Conservation (phyloP, 1,140 invertebrate genomes). For the Trinorchestia longiramus region DNA sequence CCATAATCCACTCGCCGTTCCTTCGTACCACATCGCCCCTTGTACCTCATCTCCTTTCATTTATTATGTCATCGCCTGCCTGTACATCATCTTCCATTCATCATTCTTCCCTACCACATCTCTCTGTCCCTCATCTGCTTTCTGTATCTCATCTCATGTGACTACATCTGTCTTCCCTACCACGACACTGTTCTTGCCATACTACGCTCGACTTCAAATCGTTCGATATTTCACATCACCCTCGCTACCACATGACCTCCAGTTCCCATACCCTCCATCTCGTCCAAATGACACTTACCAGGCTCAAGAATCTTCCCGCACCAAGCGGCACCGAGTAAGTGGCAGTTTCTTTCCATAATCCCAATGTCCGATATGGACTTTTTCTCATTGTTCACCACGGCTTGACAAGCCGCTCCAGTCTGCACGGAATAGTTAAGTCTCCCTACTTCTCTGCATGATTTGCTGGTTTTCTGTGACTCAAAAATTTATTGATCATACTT, state of each 20-base stretch:
- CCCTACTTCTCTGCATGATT: no score
- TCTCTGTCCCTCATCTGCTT: neutral
- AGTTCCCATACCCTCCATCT: no score
- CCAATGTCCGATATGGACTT: no score
- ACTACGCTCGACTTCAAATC: neutral
- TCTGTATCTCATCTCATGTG: neutral
- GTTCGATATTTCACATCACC: neutral
- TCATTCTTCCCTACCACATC: neutral
- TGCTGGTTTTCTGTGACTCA: no score
- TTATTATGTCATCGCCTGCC: neutral
- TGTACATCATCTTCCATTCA: neutral
- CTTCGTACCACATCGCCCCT: neutral
- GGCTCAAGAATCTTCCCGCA: slow-evolving; percentile 9
- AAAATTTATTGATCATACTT: no score
- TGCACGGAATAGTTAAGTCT: no score
- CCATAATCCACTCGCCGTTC: neutral
- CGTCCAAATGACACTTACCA: neutral
- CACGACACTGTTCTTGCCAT: neutral
- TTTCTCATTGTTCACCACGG: no score
- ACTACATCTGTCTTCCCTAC: neutral
- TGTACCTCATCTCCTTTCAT: neutral
- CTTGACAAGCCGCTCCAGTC: no score
- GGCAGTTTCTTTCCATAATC: neutral
- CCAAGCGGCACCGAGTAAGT: neutral
- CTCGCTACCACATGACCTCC: neutral